Evolutionary conservation across 2,797 vertebrate species (phyloP).

Genomic region (Acipenser ruthenus): DNA sequence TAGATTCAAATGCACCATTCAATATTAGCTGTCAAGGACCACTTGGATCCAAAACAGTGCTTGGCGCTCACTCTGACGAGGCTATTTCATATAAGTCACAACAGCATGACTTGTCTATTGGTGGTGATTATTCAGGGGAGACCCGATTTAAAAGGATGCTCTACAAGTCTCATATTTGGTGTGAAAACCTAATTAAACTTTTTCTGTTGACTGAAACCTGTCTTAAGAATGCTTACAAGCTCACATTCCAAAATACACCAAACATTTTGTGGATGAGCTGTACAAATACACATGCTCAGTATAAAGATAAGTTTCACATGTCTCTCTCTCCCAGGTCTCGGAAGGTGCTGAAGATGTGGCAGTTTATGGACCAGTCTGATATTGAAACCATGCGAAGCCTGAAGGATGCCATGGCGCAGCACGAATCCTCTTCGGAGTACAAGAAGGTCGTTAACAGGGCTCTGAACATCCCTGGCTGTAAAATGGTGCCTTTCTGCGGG

Average conservation of each 20-base stretch:
- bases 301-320: too few relatives aligned
- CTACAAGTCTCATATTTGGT: too few relatives aligned
- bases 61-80: conserved; percentile 18
- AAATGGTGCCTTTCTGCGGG: conserved; percentile 94
- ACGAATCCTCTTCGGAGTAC: conserved; percentile 88
- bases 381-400: conserved; percentile 93
- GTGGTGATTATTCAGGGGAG: conserved; percentile 8
- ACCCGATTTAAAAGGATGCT: conserved; percentile 4
- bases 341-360: conserved; percentile 98
- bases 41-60: conserved; percentile 30
- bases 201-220: conserved; percentile 5
- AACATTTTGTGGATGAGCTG: neutral
- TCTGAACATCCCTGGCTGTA: conserved; percentile 91
- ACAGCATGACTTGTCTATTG: conserved; percentile 11
- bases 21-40: conserved; percentile 21
- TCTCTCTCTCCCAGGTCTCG: conserved; percentile 65
- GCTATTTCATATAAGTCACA: conserved; percentile 18
- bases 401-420: conserved; percentile 97
- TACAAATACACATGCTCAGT: too few relatives aligned
- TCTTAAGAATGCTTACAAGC: neutral
- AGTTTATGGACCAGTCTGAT: conserved; percentile 96
- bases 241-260: neutral
- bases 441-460: conserved; percentile 87
- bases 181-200: too few relatives aligned
- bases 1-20: conserved; percentile 28